Percentiles rank a stretch among this genome's conserved stretches.
These are phyloP conservation scores for Ophraella communa DNA, from an alignment of 2,888 invertebrate species.

Conservation along the genomic window DNA sequence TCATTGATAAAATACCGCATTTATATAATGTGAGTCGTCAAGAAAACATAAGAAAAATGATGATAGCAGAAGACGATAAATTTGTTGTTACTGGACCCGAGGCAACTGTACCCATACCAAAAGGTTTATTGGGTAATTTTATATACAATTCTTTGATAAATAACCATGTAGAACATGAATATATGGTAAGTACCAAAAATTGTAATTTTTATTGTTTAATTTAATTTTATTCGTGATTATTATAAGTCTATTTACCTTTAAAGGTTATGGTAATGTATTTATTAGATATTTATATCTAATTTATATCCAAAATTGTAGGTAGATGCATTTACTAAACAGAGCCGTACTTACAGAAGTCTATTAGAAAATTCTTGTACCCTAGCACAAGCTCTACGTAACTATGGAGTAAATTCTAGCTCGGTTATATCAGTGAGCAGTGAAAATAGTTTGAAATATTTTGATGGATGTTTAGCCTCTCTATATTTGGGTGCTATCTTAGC, in stretches of 20 bases:
- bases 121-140: constrained; percentile 8
- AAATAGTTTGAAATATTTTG: constrained; percentile 46
- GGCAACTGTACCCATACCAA: background rate
- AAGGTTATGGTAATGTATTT: too few species aligned
- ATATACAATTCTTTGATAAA: constrained; percentile 7
- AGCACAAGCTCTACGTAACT: constrained; percentile 41
- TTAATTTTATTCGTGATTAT: too few species aligned
- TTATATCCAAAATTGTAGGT: constrained; percentile 47
- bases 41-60: background rate
- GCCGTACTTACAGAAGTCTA: constrained; percentile 40
- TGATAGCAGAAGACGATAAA: background rate
- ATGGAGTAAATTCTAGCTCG: constrained; percentile 40
- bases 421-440: constrained; percentile 45
- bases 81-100: background rate
- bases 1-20: too few species aligned
- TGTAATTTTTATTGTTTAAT: too few species aligned
- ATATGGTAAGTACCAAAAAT: constrained; percentile 18
- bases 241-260: too few species aligned
- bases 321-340: constrained; percentile 42
- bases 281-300: too few species aligned
- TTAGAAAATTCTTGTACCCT: constrained; percentile 42
- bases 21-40: too few species aligned
- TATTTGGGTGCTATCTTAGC: constrained; percentile 45
- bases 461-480: constrained; percentile 45
- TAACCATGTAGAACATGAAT: background rate